Percentiles rank a stretch among this genome's conserved stretches.
Conservation (phyloP, 2,888 invertebrate species). For the Abrostola triplasia region DNA sequence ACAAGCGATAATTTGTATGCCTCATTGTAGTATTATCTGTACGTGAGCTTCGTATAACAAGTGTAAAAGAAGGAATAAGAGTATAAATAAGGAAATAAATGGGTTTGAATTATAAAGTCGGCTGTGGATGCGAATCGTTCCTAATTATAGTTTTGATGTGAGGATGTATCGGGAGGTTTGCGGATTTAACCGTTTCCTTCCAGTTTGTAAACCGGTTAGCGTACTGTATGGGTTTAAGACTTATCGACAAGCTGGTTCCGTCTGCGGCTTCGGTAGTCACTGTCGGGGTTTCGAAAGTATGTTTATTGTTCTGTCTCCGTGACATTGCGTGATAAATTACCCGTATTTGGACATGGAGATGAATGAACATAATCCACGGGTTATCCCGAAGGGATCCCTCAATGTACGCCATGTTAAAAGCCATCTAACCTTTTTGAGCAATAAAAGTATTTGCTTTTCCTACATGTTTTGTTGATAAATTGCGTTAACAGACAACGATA, state of each 20-base stretch:
- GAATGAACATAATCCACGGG: conserved; percentile 47
- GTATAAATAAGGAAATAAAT: conserved; percentile 81
- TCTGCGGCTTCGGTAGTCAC: conserved; percentile 29
- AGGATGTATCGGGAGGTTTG: conserved; percentile 51
- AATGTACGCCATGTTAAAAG: conserved; percentile 42
- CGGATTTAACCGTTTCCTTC: conserved; percentile 50
- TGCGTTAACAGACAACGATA: not conserved
- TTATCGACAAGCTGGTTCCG: conserved; percentile 44
- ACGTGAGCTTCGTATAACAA: conserved; percentile 84
- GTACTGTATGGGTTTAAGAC: conserved; percentile 42
- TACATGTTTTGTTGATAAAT: not conserved
- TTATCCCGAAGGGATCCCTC: conserved; percentile 40
- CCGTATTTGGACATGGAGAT: conserved; percentile 53
- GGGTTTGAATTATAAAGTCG: conserved; percentile 73
- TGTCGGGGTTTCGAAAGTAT: conserved; percentile 47
- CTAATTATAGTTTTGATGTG: conserved; percentile 69
- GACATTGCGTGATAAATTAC: conserved; percentile 49
- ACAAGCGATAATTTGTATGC: conserved; percentile 87
- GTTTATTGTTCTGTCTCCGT: conserved; percentile 51
- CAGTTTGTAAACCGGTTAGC: conserved; percentile 46
- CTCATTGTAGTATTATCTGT: conserved; percentile 86
- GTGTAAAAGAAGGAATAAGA: conserved; percentile 77
- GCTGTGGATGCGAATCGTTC: conserved; percentile 66
- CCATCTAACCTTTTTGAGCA: conserved; percentile 9
- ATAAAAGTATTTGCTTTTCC: conserved; percentile 4